Evolutionary conservation across 1,140 invertebrate species (phyloP).

Genomic region (Meloidogyne exigua): DNA sequence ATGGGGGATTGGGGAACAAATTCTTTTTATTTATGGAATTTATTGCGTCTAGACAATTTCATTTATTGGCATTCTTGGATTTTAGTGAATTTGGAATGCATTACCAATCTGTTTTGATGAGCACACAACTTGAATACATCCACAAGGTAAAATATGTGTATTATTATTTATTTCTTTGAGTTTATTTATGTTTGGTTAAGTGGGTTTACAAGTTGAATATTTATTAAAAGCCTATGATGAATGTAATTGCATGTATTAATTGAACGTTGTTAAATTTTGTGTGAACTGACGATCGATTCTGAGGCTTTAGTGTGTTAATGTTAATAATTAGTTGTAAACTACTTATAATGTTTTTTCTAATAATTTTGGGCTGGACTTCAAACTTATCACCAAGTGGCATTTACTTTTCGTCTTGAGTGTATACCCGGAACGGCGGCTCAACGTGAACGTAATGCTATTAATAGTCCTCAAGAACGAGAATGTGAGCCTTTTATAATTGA

Average conservation of each 20-base stretch:
- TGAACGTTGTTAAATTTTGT: not conserved
- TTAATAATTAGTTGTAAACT: not conserved
- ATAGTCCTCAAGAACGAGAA: conserved; percentile 14
- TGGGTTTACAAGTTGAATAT: not conserved
- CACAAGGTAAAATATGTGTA: conserved; percentile 42
- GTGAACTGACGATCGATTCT: conserved; percentile 4
- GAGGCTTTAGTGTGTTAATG: not conserved
- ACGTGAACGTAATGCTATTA: conserved; percentile 18
- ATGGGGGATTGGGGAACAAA: conserved; percentile 43
- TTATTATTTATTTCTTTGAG: not conserved
- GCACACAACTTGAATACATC: conserved; percentile 26
- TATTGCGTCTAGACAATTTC: conserved; percentile 41
- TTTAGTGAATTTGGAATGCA: conserved; percentile 31
- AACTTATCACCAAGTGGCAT: conserved; percentile 47
- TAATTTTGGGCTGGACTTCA: conserved; percentile 44
- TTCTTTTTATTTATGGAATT: conserved; percentile 44
- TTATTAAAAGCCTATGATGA: not conserved
- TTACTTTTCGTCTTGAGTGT: conserved; percentile 42
- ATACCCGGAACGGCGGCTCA: conserved; percentile 40
- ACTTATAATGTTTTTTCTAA: too few species aligned
- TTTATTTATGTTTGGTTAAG: not conserved
- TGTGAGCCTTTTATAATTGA: conserved; percentile 51
- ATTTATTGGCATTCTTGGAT: conserved; percentile 27
- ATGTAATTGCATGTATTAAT: not conserved
- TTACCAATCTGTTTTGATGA: conserved; percentile 32